Percentiles rank a stretch among this genome's conserved stretches.
These are phyloP conservation scores for Epinotia bilunana DNA, from an alignment of 2,888 invertebrate species.

Conservation along the genomic window DNA sequence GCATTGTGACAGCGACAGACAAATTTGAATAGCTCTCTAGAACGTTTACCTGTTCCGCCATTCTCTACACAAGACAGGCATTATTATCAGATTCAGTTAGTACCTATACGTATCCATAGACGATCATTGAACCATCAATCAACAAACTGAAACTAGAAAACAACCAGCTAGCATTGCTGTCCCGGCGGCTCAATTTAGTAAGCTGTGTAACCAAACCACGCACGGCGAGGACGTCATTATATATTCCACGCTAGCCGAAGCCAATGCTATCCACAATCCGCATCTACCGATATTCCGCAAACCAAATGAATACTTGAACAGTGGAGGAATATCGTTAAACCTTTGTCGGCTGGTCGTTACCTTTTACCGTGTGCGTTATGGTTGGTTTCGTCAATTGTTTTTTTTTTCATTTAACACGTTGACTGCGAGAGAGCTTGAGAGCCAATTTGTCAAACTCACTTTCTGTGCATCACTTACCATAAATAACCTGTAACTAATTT, in stretches of 20 bases:
- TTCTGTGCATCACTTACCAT: too few relatives aligned
- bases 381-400: neutral
- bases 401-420: neutral
- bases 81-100: neutral
- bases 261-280: constrained; percentile 40
- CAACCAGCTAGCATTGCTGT: neutral
- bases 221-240: constrained; percentile 39
- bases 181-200: constrained; percentile 33
- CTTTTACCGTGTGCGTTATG: neutral
- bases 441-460: too few relatives aligned
- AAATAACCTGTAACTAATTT: too few relatives aligned
- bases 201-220: constrained; percentile 39
- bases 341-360: constrained; percentile 12
- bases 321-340: constrained; percentile 26
- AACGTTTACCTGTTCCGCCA: neutral
- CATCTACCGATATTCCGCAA: constrained; percentile 39
- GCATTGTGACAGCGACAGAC: too few relatives aligned
- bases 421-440: too few relatives aligned
- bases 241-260: constrained; percentile 40
- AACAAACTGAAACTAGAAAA: constrained; percentile 22
- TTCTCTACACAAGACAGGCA: neutral
- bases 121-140: neutral
- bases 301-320: constrained; percentile 29
- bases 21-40: too few relatives aligned
- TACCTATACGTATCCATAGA: neutral